phyloP scores from a whole-genome alignment of 1,140 invertebrate genomes.

The Uloborus diversus region DNA sequence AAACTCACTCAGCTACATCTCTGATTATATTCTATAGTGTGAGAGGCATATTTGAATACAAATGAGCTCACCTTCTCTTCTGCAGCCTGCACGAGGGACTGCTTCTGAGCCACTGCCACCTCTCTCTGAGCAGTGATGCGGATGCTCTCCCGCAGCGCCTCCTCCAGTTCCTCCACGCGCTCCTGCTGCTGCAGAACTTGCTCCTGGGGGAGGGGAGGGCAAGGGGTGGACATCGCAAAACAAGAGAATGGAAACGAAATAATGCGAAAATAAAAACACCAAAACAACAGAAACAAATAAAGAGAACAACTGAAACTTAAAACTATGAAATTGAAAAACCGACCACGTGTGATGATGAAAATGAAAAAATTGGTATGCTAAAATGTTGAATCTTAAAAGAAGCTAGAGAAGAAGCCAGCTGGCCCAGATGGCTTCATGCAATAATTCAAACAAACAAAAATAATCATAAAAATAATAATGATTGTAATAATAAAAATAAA shows the following conservation, averaged over 20 bases:
- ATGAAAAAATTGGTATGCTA: conserved; percentile 30
- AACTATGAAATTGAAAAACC: neutral
- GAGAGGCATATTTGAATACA: too few relatives aligned
- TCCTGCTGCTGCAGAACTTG: conserved; percentile 68
- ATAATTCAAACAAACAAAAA: too few relatives aligned
- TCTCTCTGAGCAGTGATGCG: conserved; percentile 70
- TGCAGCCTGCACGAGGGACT: conserved; percentile 73
- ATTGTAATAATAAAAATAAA: too few relatives aligned
- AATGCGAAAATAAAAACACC: conserved; percentile 8
- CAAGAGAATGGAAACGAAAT: conserved; percentile 5
- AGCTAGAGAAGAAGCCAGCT: conserved; percentile 66
- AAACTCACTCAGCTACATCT: too few relatives aligned
- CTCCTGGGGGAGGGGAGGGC: conserved; percentile 58
- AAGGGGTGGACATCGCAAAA: conserved; percentile 17
- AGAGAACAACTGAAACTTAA: neutral
- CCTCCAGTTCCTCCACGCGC: conserved; percentile 81
- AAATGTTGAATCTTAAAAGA: conserved; percentile 62
- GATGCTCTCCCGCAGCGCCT: conserved; percentile 74
- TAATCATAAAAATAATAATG: too few relatives aligned
- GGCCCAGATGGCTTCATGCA: conserved; percentile 64
- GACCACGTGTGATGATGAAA: conserved; percentile 40
- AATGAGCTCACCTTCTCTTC: conserved; percentile 65
- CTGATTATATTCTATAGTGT: too few relatives aligned
- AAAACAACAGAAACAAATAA: conserved; percentile 14
- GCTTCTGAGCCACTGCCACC: conserved; percentile 68